Base-by-base conservation (phyloP, 1,140 invertebrate species). In the Drosophila grimshawi region DNA sequence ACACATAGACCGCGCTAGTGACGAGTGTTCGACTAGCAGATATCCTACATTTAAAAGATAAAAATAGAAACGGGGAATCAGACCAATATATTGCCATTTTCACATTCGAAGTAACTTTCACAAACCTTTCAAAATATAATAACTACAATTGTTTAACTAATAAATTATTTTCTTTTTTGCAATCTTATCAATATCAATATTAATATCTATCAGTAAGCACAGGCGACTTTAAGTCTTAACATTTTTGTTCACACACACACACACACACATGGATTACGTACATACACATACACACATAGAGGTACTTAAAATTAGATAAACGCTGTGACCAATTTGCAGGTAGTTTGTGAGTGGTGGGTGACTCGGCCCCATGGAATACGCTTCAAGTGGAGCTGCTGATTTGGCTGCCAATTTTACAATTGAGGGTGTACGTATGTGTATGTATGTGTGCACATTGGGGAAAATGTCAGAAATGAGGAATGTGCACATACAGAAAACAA, bases 161-260 rank as follows among this genome's bases (percentile, higher is more conserved):
- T 43, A 41, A 4, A 43, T 43, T 4, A 43, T 4, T 43, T 43
- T 43, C 32, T 33, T 8, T 52, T 30, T 33, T n/a, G 3, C n/a
- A 35, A 75, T 75, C 71, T 75, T 75, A 75, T 75, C 65, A 66
- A 69, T 67, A 48, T 33, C 51, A 11, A n/a, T 3, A 75, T 75
- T 59, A 66, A 69, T 67, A 48, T 33, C 51, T 27, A 7, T 3
- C 19, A 2, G 7, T 11, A 51, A 65, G 45, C 57, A 39, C 10
- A 11, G 19, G 46, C 33, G 48, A 53, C 51, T 67, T 39, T 11
- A 35, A 55, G 73, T 56, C 46, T 76, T 71, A 64, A 27, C 62
- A 56, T 5, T 4, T 43, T 32, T 60, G 32, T 56, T 1, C 19
- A 51, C 27, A 41, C 29, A 64, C 39, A 64, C 8, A 49, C 29